A percentile compares a stretch with the other conserved stretches of the same genome.
Conservation (phyloP, 2,113 vertebrate species). For the Cricetomys ansorgei region DNA sequence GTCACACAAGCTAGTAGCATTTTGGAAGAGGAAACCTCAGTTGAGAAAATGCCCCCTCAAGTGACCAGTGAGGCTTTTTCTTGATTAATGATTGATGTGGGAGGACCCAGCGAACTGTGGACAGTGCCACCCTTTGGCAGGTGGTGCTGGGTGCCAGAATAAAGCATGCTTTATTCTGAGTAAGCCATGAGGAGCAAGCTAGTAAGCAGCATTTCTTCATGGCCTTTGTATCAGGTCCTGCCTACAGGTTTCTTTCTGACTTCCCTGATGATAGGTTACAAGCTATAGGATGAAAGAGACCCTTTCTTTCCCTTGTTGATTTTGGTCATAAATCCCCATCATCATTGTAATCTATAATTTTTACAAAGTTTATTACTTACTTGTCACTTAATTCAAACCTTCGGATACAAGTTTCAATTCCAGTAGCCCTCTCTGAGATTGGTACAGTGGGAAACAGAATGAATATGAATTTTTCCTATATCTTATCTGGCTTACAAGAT, state of each 20-base stretch:
- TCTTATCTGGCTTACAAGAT: slow-evolving; percentile 5
- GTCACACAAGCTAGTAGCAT: neutral
- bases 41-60: neutral
- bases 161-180: neutral
- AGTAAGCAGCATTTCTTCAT: neutral
- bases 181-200: neutral
- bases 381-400: slow-evolving; percentile 53
- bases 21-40: neutral
- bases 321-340: neutral
- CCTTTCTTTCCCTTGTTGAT: neutral
- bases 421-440: neutral
- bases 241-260: neutral
- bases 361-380: neutral
- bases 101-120: neutral
- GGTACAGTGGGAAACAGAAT: slow-evolving; percentile 15
- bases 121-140: neutral
- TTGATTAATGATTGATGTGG: neutral
- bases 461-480: slow-evolving; percentile 20
- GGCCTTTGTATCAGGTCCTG: neutral
- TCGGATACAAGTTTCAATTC: slow-evolving; percentile 11
- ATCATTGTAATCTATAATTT: neutral
- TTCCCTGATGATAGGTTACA: neutral
- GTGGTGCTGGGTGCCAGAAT: neutral
- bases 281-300: neutral
- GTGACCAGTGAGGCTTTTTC: neutral